phyloP scores from a whole-genome alignment of 2,797 vertebrate species.

The Enoplosus armatus region DNA sequence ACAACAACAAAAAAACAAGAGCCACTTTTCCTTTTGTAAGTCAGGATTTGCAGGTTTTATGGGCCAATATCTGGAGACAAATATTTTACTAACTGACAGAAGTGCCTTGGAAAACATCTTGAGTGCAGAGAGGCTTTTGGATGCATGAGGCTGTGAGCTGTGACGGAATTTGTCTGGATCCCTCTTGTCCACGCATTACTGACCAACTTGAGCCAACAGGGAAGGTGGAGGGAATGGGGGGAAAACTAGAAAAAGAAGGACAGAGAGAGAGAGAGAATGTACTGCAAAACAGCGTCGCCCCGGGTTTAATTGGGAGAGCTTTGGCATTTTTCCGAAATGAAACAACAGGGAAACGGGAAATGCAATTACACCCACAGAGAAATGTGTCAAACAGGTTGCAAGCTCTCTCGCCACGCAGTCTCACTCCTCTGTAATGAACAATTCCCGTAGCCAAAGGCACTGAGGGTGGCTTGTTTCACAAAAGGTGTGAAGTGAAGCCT shows the following conservation, averaged over 20 bases:
- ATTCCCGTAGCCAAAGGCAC: slow-evolving; percentile 65
- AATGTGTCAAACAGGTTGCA: slow-evolving; percentile 74
- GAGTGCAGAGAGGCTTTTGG: slow-evolving; percentile 57
- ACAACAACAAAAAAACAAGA: slow-evolving; percentile 8
- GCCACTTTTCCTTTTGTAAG: slow-evolving; percentile 29
- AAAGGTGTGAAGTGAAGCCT: slow-evolving; percentile 75
- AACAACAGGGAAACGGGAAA: slow-evolving; percentile 74
- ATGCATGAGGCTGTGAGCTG: slow-evolving; percentile 52
- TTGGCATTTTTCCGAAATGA: slow-evolving; percentile 71
- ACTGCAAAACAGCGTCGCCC: slow-evolving; percentile 40
- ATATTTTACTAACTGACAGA: slow-evolving; percentile 64
- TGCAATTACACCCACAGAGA: slow-evolving; percentile 70
- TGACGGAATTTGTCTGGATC: slow-evolving; percentile 65
- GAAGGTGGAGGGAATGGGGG: slow-evolving; percentile 2
- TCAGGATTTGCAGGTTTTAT: slow-evolving; percentile 52
- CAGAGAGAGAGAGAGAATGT: slow-evolving; percentile 17
- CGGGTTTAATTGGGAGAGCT: slow-evolving; percentile 68
- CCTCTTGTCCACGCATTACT: slow-evolving; percentile 56
- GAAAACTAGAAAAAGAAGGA: neutral
- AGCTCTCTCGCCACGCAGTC: slow-evolving; percentile 41
- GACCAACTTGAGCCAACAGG: slow-evolving; percentile 46
- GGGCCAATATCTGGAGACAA: slow-evolving; percentile 41
- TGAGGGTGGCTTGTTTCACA: slow-evolving; percentile 59
- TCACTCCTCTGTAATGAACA: slow-evolving; percentile 69
- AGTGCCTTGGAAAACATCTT: slow-evolving; percentile 61